These are phyloP conservation scores for Zaprionus tsacasi DNA, from an alignment of 1,140 invertebrate species.

Conservation along the genomic window DNA sequence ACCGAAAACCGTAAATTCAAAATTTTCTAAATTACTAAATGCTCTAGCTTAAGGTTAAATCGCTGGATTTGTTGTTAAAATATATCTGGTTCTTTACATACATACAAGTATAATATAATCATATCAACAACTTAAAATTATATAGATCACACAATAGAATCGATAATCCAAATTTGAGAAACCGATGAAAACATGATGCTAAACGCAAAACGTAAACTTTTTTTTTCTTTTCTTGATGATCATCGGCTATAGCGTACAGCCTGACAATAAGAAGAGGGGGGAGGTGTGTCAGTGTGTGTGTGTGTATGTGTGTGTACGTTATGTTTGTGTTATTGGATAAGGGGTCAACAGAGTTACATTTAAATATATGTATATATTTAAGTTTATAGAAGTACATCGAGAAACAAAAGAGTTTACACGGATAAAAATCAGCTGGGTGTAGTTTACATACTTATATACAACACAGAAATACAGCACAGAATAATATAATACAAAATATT, in stretches of 20 bases:
- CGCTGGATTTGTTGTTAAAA: constrained; percentile 4
- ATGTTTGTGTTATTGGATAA: background rate
- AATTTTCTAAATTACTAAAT: constrained; percentile 7
- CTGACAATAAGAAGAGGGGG: constrained; percentile 1
- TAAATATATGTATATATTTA: background rate
- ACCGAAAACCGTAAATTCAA: constrained; percentile 50
- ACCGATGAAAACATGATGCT: constrained; percentile 48
- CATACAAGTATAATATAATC: constrained; percentile 7
- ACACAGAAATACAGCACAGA: constrained; percentile 30
- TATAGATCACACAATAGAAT: constrained; percentile 63
- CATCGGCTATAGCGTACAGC: constrained; percentile 19
- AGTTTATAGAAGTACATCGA: background rate
- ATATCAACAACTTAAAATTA: constrained; percentile 50
- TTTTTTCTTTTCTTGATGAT: constrained; percentile 11
- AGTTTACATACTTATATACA: constrained; percentile 32
- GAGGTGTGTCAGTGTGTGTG: background rate
- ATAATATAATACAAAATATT: constrained; percentile 29
- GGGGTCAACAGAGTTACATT: constrained; percentile 3
- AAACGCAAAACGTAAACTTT: constrained; percentile 36
- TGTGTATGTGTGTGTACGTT: constrained; percentile 5
- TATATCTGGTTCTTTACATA: constrained; percentile 15
- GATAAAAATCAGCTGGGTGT: constrained; percentile 40
- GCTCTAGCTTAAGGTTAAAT: constrained; percentile 43
- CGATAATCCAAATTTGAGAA: constrained; percentile 61
- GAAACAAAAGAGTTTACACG: constrained; percentile 37